Conservation (phyloP, 1,140 invertebrate species). For the Frieseomelitta varia region DNA sequence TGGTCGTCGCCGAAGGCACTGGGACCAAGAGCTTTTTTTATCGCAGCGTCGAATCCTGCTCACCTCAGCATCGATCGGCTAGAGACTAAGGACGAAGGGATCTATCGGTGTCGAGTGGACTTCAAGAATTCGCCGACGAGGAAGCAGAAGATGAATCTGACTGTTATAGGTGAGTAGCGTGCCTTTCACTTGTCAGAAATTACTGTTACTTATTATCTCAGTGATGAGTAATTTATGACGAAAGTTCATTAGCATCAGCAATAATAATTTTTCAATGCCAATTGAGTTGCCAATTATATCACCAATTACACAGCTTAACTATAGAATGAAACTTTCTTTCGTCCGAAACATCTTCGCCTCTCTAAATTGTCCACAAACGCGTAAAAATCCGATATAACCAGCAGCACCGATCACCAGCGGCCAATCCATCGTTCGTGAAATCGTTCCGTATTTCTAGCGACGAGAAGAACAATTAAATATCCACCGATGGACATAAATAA, state of each 20-base stretch:
- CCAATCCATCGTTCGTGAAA: background rate
- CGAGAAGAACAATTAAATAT: background rate
- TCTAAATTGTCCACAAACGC: too few species aligned
- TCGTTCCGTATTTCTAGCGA: background rate
- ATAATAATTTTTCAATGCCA: background rate
- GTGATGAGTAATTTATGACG: too few species aligned
- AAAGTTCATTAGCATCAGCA: background rate
- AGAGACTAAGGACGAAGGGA: constrained; percentile 81
- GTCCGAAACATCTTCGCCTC: too few species aligned
- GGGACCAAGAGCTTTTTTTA: constrained; percentile 80
- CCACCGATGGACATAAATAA: background rate
- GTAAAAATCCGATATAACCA: too few species aligned
- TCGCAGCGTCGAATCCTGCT: constrained; percentile 79
- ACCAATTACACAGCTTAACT: background rate
- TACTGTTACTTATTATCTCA: too few species aligned
- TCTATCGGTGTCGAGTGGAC: constrained; percentile 84
- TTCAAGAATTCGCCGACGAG: constrained; percentile 84
- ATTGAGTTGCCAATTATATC: background rate
- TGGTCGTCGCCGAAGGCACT: constrained; percentile 79
- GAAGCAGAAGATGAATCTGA: constrained; percentile 83
- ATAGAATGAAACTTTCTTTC: too few species aligned
- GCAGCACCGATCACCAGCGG: too few species aligned
- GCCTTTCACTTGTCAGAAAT: background rate
- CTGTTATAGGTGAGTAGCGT: constrained; percentile 83
- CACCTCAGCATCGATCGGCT: constrained; percentile 82